These are phyloP conservation scores for Plestiodon gilberti DNA, from an alignment of 2,113 vertebrate species.

Conservation along the genomic window DNA sequence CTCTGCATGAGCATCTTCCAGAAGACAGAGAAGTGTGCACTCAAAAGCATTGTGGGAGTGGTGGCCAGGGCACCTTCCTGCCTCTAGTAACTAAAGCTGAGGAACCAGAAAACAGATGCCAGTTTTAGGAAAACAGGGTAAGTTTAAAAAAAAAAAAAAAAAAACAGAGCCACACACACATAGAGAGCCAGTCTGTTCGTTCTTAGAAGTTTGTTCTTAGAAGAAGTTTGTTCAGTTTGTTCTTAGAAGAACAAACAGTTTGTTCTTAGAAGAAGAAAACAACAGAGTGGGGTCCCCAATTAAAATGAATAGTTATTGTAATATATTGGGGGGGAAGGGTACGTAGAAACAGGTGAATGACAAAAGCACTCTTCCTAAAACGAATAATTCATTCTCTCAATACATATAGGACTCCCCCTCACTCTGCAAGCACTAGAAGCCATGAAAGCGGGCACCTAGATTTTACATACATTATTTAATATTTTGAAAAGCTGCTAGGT, in stretches of 20 bases:
- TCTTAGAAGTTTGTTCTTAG: neutral
- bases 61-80: neutral
- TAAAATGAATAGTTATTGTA: neutral
- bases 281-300: neutral
- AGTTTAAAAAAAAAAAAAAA: neutral
- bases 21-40: neutral
- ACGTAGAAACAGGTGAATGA: neutral
- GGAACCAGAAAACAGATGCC: neutral
- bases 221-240: neutral
- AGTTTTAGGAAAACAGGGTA: neutral
- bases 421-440: neutral
- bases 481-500: neutral
- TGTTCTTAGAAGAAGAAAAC: neutral
- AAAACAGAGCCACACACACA: neutral
- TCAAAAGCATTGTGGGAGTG: neutral
- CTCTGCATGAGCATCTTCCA: neutral
- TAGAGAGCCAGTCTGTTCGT: no score
- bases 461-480: neutral
- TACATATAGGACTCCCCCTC: neutral
- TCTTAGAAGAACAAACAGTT: neutral
- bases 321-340: neutral
- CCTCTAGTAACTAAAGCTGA: neutral
- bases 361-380: neutral
- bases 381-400: neutral
- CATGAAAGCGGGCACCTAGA: neutral